Base-by-base conservation (phyloP, 1,140 invertebrate species). In the Aphelenchoides fujianensis region DNA sequence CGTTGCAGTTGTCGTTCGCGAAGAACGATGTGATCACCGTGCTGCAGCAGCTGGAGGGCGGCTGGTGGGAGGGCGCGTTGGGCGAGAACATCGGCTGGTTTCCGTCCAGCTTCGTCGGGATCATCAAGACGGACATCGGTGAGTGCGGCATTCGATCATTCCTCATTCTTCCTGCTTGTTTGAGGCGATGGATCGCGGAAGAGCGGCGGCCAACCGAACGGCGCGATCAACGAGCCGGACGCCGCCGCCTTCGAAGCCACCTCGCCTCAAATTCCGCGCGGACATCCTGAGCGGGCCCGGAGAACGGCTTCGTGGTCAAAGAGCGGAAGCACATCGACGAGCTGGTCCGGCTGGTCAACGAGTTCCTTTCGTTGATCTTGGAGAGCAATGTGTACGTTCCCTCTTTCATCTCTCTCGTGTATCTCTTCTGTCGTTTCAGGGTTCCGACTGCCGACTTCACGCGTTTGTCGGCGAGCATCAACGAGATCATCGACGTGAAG, bases 21-120 rank as follows among this genome's bases (percentile, higher is more conserved):
- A 97, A 96, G 86, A 94, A 94, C 59, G 95, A 98, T 86, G 88
- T 97, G 57, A 97, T 98, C 72, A 95, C 93, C 16, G 90, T 98
- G 34, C 97, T 94, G 63, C 90, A 93, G 85, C 91, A 93, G 80
- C 91, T 97, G 84, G 95, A 94, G 57, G 94, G 93, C 31, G 96
- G 94, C 89, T 97, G 95, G 95, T 97, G 92, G 92, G 95, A 98
- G 87, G 95, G 94, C 16, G 97, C 94, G 1, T 86, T 96, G 23
- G 89, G 91, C 74, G 94, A 93, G 62, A 92, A 92, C 84, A 96
- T 94, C 73, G 95, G 94, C 76, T 98, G 95, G 95, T 98, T 98
- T 88, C 95, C 95, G 71, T 93, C 92, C 76, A 95, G 97, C 86
- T 97, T 96, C 89, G 93, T 96, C 23, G 92, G 91, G 81, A 64